Conservation (phyloP, 2,888 invertebrate genomes). For the Sphaeridia pumilis region DNA sequence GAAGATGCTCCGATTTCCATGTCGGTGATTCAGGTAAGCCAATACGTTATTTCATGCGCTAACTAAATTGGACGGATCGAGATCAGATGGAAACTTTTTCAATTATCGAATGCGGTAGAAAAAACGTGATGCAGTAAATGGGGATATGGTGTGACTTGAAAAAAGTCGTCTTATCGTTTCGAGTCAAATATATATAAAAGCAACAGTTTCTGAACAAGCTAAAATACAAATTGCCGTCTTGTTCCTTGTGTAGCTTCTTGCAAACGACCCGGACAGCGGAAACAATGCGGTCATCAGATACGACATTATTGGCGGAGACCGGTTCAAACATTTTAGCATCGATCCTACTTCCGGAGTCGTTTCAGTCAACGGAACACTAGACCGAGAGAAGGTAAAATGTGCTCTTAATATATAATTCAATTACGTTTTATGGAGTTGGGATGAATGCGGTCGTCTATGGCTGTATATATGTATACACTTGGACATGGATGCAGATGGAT, state of each 20-base stretch:
- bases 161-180: too few relatives aligned
- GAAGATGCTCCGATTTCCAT: constrained; percentile 66
- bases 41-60: too few relatives aligned
- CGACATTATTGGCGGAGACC: constrained; percentile 63
- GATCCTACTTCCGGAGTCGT: constrained; percentile 66
- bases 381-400: constrained; percentile 68
- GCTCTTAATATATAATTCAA: not conserved
- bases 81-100: not conserved
- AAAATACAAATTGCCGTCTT: not conserved
- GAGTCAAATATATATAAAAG: too few relatives aligned
- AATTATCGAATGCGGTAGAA: too few relatives aligned
- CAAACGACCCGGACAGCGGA: constrained; percentile 72
- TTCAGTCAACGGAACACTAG: constrained; percentile 59
- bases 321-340: constrained; percentile 61
- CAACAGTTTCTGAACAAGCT: not conserved
- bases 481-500: too few relatives aligned
- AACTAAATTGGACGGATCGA: too few relatives aligned
- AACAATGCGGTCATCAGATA: constrained; percentile 68
- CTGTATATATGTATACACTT: too few relatives aligned
- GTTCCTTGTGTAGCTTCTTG: constrained; percentile 47
- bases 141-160: too few relatives aligned
- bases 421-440: too few relatives aligned
- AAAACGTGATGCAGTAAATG: too few relatives aligned
- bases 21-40: constrained; percentile 60
- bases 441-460: too few relatives aligned